Evolutionary conservation across 2,888 invertebrate species (phyloP), one percentile per base, ranked within the genome.

Genomic region (Dromius quadrimaculatus): DNA sequence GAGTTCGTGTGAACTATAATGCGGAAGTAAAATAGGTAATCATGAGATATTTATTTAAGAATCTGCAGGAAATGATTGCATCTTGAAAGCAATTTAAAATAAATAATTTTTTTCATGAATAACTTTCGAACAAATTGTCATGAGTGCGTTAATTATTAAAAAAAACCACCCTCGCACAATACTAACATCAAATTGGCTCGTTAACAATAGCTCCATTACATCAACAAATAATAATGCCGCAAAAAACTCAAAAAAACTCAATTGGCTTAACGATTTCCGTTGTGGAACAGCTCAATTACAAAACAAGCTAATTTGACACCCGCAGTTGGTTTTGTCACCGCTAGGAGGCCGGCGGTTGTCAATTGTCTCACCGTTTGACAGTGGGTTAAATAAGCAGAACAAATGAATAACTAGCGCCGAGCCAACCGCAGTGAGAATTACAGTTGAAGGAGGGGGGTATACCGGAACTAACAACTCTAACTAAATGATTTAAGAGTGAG

Each of bases 391-490:
- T 50, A 65, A 50, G 22, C 65, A 57, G 20, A 66, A 66, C 57
- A 66, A 66, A 66, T 66, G 66, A 66, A 38, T 28, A 17, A 32
- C 5, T 32, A 59, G 13, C 13, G 5, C 15, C 15, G n/a, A 19
- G 34, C 34, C 19, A 28, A 32, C 64, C 13, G 32, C 76, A 76
- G 77, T 77, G 77, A 74, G 76, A 19, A 47, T 9, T 47, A n/a
- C n/a, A n/a, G n/a, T n/a, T n/a, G n/a, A n/a, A 74, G 76, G 73
- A 75, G 73, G 73, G 65, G 73, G 76, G 73, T 71, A 72, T 74
- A 75, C 79, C 79, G 79, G 79, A 80, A 79, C 80, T 78, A 79
- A 79, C 77, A 76, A 76, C 72, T 73, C 79, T 77, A 79, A 80
- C 77, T 76, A 76, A 72, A 73, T 74, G 77, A 77, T 78, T 76